A percentile compares a stretch with the other conserved stretches of the same genome.
Conservation (phyloP, 1,140 invertebrate species). For the Anastrepha obliqua region DNA sequence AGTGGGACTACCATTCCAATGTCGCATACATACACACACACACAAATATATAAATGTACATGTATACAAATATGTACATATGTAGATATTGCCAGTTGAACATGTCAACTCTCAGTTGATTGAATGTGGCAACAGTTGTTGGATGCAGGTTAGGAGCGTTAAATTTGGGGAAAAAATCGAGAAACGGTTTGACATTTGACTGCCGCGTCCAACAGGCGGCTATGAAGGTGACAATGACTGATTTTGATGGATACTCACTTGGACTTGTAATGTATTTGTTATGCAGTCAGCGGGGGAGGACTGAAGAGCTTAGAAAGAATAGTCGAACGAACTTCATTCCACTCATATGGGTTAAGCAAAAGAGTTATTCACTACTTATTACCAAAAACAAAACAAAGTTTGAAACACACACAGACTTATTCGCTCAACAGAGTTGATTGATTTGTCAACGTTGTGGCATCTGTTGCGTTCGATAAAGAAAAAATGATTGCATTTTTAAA, state of each 20-base stretch:
- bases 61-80: not conserved
- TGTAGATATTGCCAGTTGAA: not conserved
- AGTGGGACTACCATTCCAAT: not conserved
- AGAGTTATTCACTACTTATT: not conserved
- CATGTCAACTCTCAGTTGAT: conserved; percentile 33
- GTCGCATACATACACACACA: not conserved
- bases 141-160: conserved; percentile 31
- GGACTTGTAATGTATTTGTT: not conserved
- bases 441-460: conserved; percentile 19
- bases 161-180: not conserved
- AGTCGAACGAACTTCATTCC: not conserved
- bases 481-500: no score
- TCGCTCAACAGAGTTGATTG: not conserved
- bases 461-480: not conserved
- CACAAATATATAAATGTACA: not conserved
- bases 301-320: not conserved
- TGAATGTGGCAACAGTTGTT: conserved; percentile 52
- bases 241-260: conserved; percentile 38
- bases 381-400: not conserved
- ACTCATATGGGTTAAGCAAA: not conserved
- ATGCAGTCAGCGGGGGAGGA: not conserved
- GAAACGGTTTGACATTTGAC: conserved; percentile 45
- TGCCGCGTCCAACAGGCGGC: conserved; percentile 43
- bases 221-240: conserved; percentile 39
- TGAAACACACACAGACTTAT: not conserved